Evolutionary conservation across 2,797 vertebrate species (phyloP), one percentile per base, ranked within the genome.

Genomic region (Oryzias dopingdopingensis): DNA sequence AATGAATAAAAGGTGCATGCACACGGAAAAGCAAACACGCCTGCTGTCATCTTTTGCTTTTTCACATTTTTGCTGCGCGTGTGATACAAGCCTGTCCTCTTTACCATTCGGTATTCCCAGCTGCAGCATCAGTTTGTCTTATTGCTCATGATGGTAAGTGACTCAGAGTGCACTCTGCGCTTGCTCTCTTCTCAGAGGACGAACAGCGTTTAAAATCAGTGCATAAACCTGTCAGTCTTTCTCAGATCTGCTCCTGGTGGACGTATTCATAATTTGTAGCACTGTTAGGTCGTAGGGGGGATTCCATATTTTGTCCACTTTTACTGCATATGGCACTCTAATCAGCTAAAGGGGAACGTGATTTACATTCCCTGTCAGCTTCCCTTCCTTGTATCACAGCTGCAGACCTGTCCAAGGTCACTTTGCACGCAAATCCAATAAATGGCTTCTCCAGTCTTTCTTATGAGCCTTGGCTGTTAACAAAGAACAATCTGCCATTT

Each of bases 361-460:
- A 90, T 88, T 90, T 87, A 86, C 74, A 80, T 86, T 72, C 72
- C 52, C 70, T 81, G 79, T 84, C 83, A 80, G 44, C 53, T 58
- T 71, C 52, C 17, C 26, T 20, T 32, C 67, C 56, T 59, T 56
- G 55, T 59, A 64, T 71, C 59, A 63, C 69, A 44, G 44, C 73
- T 62, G 58, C 76, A 68, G 74, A 79, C 80, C 58, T 47, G 45
- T 41, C 52, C 77, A 85, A 88, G 86, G 88, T 89, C 82, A 84
- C 76, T 80, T 68, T 68, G 76, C 22, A 22, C 14, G 51, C 12
- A 44, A 72, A 63, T 74, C 59, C 50, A 65, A 71, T 71, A 73
- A 37, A 82, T 56, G 65, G 56, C 65, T 72, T 48, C 62, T 74
- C 65, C 63, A 37, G 48, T 59, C 40, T 45, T 51, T 50, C 56